A percentile compares a stretch with the other conserved stretches of the same genome.
These are phyloP conservation scores for Rotaria socialis DNA, from an alignment of 2,888 invertebrate genomes.

Conservation along the genomic window DNA sequence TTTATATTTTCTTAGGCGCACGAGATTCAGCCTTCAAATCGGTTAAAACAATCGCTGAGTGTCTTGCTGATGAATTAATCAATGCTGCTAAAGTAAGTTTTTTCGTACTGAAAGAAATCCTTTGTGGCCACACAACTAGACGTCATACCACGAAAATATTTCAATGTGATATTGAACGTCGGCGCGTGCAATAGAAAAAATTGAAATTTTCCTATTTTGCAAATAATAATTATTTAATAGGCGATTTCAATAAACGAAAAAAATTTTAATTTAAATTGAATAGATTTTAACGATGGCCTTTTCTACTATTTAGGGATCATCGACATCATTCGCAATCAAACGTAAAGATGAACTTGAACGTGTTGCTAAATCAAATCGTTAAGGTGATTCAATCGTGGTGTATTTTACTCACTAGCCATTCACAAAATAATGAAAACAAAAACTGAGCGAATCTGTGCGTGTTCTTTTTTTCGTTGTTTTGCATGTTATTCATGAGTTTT, in stretches of 20 bases:
- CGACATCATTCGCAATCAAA: slow-evolving; percentile 99
- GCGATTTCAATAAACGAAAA: background rate
- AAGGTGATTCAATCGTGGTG: slow-evolving; percentile 61
- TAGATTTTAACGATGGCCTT: too few relatives aligned
- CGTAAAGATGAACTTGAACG: slow-evolving; percentile 99
- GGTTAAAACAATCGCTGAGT: slow-evolving; percentile 99
- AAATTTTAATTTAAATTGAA: background rate
- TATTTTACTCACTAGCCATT: background rate
- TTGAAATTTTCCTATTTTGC: background rate
- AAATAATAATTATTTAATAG: slow-evolving; percentile 1
- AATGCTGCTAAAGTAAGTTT: slow-evolving; percentile 82
- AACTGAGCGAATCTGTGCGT: background rate
- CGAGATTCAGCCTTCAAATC: slow-evolving; percentile 98
- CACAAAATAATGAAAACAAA: background rate
- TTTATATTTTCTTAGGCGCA: slow-evolving; percentile 62
- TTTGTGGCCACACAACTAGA: background rate
- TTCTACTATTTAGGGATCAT: slow-evolving; percentile 67
- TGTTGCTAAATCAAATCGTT: slow-evolving; percentile 99
- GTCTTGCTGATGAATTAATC: slow-evolving; percentile 97
- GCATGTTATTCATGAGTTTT: background rate
- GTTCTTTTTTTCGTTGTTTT: background rate
- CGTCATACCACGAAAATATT: background rate
- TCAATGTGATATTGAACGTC: slow-evolving; percentile 11
- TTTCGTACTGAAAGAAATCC: too few relatives aligned
- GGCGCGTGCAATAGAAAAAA: background rate